Evolutionary conservation across 1,140 invertebrate species (phyloP).

Genomic region (Phymastichus coffea): DNA sequence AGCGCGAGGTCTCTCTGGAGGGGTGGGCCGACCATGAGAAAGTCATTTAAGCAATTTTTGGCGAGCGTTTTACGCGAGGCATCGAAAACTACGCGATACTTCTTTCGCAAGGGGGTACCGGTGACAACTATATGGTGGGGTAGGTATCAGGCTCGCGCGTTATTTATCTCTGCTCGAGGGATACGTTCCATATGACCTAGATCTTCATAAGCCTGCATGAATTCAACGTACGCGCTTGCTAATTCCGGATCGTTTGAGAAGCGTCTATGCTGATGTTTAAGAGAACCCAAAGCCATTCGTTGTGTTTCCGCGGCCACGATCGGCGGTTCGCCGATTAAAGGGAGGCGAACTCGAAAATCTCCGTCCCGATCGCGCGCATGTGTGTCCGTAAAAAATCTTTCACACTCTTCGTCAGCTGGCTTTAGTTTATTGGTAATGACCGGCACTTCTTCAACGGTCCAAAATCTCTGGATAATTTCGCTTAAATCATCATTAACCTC

Average conservation of each 20-base stretch:
- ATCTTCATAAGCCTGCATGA: conserved; percentile 38
- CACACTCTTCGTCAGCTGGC: not conserved
- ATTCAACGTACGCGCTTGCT: conserved; percentile 22
- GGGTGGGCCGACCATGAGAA: conserved; percentile 33
- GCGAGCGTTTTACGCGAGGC: conserved; percentile 31
- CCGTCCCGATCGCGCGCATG: not conserved
- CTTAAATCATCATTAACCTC: not conserved
- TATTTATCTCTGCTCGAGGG: conserved; percentile 6
- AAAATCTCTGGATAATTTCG: not conserved
- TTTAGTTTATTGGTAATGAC: not conserved
- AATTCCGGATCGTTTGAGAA: conserved; percentile 23
- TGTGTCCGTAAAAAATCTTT: not conserved
- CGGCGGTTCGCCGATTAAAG: not conserved
- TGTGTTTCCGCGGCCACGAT: not conserved
- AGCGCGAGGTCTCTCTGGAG: conserved; percentile 33
- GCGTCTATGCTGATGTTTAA: conserved; percentile 24
- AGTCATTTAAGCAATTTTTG: conserved; percentile 41
- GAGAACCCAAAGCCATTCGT: not conserved
- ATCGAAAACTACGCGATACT: conserved; percentile 46
- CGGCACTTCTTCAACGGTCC: conserved; percentile 5
- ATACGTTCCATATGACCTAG: conserved; percentile 36
- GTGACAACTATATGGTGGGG: conserved; percentile 38
- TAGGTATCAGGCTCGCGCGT: conserved; percentile 27
- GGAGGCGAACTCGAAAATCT: not conserved
- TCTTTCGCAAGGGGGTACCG: conserved; percentile 32